Evolutionary conservation across 2,888 invertebrate species (phyloP).

Genomic region (Andrena bucephala): DNA sequence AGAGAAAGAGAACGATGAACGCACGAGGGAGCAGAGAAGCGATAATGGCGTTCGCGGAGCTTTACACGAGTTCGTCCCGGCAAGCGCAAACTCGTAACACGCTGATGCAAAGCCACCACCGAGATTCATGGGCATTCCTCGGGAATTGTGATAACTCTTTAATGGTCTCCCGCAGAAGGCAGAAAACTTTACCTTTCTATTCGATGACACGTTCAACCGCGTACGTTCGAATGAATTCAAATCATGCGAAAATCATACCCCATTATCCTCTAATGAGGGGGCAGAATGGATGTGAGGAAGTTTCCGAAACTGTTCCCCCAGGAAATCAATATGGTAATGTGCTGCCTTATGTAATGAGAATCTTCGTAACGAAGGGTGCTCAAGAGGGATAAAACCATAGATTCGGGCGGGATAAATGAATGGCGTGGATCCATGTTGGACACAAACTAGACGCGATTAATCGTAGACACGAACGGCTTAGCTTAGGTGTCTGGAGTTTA

Average conservation of each 20-base stretch:
- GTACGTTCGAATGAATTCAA: slow-evolving; percentile 7
- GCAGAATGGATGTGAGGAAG: slow-evolving; percentile 48
- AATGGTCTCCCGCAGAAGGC: not conserved
- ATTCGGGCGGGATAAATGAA: slow-evolving; percentile 52
- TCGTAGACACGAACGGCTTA: slow-evolving; percentile 74
- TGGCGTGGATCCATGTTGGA: slow-evolving; percentile 58
- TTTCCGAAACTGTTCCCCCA: slow-evolving; percentile 76
- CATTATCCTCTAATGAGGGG: slow-evolving; percentile 57
- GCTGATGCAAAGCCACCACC: slow-evolving; percentile 38
- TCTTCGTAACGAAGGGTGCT: slow-evolving; percentile 70
- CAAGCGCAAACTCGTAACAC: slow-evolving; percentile 51
- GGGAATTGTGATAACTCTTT: slow-evolving; percentile 4
- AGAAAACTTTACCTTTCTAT: not conserved
- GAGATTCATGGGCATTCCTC: slow-evolving; percentile 44
- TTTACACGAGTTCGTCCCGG: slow-evolving; percentile 57
- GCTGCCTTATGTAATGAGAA: slow-evolving; percentile 79
- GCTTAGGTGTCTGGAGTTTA: slow-evolving; percentile 67
- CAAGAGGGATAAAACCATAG: slow-evolving; percentile 57
- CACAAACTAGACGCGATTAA: slow-evolving; percentile 72
- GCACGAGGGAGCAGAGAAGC: slow-evolving; percentile 37
- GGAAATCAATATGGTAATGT: slow-evolving; percentile 82
- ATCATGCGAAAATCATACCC: slow-evolving; percentile 39
- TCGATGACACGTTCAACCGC: not conserved
- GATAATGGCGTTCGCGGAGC: slow-evolving; percentile 67
- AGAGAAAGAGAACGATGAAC: slow-evolving; percentile 63